phyloP scores from a whole-genome alignment of 2,888 invertebrate species.

The Acanthosepion lycidas region DNA sequence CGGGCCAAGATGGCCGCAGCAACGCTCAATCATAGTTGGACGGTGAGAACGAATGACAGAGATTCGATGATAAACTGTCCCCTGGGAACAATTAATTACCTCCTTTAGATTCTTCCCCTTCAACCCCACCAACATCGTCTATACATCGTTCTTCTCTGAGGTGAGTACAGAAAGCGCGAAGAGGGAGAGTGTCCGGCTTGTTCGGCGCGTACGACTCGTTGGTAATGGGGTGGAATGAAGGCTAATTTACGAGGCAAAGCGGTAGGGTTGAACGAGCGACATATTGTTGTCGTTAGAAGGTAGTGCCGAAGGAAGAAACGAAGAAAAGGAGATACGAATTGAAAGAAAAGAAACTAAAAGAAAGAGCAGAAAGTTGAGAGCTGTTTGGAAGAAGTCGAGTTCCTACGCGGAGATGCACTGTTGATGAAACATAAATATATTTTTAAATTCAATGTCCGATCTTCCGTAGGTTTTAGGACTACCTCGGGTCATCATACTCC shows the following conservation, averaged over 20 bases:
- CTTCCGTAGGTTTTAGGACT: no score
- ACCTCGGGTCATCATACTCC: no score
- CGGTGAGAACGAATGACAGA: constrained; percentile 11
- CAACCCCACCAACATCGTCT: not conserved
- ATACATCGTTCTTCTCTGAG: not conserved
- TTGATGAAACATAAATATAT: no score
- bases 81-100: constrained; percentile 17
- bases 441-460: no score
- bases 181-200: not conserved
- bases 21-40: not conserved
- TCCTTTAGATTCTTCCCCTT: not conserved
- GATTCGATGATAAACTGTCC: not conserved
- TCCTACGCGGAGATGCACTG: no score
- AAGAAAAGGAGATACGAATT: not conserved
- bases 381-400: no score
- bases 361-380: no score
- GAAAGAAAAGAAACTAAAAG: not conserved
- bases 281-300: not conserved
- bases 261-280: not conserved
- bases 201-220: constrained; percentile 3
- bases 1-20: not conserved
- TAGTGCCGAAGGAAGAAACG: not conserved
- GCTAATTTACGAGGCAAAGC: not conserved
- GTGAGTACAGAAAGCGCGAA: not conserved
- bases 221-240: not conserved